Conservation (phyloP, 2,888 invertebrate species). For the Rhogogaster chlorosoma region DNA sequence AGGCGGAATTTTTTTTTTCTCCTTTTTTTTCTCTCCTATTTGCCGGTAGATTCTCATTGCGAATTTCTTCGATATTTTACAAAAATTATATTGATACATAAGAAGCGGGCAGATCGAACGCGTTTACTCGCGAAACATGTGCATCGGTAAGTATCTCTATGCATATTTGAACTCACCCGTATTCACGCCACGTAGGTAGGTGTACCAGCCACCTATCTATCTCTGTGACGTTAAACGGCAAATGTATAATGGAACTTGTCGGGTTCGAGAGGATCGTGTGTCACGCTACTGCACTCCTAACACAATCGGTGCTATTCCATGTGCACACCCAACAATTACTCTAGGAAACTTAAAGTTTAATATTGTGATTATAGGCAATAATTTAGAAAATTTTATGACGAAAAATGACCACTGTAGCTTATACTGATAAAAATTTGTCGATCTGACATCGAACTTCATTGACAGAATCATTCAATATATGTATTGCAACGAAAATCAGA, state of each 20-base stretch:
- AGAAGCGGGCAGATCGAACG: background rate
- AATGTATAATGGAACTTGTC: constrained; percentile 64
- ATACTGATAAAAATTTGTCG: background rate
- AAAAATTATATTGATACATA: background rate
- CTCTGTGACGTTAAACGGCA: constrained; percentile 40
- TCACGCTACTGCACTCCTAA: constrained; percentile 52
- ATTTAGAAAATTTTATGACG: background rate
- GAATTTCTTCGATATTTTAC: background rate
- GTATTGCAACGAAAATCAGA: background rate
- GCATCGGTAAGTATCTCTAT: background rate
- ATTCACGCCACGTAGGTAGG: background rate
- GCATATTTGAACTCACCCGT: constrained; percentile 14
- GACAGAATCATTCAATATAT: background rate
- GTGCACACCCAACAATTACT: constrained; percentile 38
- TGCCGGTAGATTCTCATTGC: background rate
- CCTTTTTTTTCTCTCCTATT: background rate
- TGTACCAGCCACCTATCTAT: constrained; percentile 14
- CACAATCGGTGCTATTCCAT: constrained; percentile 49
- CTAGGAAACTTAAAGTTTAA: constrained; percentile 41
- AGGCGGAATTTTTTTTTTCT: background rate
- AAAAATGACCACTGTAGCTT: background rate
- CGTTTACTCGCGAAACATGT: background rate
- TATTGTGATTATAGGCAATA: constrained; percentile 32
- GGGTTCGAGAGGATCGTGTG: constrained; percentile 57
- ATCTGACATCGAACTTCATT: background rate